Percentiles rank a stretch among this genome's conserved stretches.
These are phyloP conservation scores for Rapana venosa DNA, from an alignment of 2,888 invertebrate genomes.

Conservation along the genomic window DNA sequence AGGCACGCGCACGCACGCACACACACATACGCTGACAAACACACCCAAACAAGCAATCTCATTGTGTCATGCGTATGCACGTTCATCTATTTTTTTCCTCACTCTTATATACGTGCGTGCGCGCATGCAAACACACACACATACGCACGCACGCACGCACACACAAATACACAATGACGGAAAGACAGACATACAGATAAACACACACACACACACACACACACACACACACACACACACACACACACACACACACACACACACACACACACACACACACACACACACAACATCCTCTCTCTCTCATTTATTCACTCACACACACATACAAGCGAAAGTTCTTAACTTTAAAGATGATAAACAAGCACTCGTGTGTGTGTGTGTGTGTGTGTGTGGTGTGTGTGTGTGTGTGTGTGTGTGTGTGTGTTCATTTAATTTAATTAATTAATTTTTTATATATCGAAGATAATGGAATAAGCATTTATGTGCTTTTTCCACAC, in stretches of 20 bases:
- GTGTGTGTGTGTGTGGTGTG: too few species aligned
- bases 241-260: background rate
- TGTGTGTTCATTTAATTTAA: too few species aligned
- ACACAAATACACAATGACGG: background rate
- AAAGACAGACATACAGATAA: background rate
- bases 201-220: background rate
- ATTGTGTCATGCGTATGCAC: background rate
- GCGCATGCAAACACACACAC: background rate
- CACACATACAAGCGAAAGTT: too few species aligned
- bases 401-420: too few species aligned
- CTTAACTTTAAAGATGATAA: too few species aligned
- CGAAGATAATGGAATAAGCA: too few species aligned
- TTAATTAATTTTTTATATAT: too few species aligned
- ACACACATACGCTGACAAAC: background rate
- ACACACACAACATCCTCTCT: background rate
- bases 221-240: background rate
- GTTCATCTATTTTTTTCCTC: background rate
- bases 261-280: background rate
- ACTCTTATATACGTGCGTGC: background rate
- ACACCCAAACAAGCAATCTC: conserved; percentile 8
- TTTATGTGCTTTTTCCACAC: too few species aligned
- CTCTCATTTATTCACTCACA: too few species aligned
- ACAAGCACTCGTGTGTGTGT: too few species aligned
- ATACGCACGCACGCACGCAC: background rate
- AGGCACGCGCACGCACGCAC: background rate